Conservation (phyloP, 1,140 invertebrate species). For the Temnothorax longispinosus region DNA sequence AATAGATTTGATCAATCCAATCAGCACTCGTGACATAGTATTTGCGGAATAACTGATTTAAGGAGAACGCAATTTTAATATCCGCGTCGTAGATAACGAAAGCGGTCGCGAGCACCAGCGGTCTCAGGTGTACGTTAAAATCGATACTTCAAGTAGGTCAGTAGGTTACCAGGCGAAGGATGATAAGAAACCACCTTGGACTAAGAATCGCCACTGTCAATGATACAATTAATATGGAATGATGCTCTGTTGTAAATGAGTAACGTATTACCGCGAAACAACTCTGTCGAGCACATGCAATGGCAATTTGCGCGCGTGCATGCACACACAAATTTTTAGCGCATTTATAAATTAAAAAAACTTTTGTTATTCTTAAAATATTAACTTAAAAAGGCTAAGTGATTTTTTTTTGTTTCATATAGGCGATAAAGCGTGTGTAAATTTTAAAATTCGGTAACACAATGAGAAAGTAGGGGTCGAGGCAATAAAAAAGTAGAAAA, state of each 20-base stretch:
- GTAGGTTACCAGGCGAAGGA: conserved; percentile 77
- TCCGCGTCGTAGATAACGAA: conserved; percentile 39
- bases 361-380: not conserved
- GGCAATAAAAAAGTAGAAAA: not conserved
- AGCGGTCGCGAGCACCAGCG: conserved; percentile 70
- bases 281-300: not conserved
- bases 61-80: not conserved
- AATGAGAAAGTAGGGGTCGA: not conserved
- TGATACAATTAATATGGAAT: not conserved
- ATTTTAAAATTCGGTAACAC: not conserved
- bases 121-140: conserved; percentile 75
- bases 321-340: not conserved
- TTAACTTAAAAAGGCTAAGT: not conserved
- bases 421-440: not conserved
- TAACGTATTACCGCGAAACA: not conserved
- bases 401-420: not conserved
- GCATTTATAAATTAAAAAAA: not conserved
- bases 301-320: too few species aligned
- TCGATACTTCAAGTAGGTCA: conserved; percentile 82
- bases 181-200: conserved; percentile 76
- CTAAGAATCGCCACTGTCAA: conserved; percentile 45
- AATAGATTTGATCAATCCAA: not conserved
- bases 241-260: not conserved
- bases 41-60: not conserved
- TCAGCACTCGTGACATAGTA: not conserved